Evolutionary conservation across 2,797 vertebrate genomes (phyloP).

Genomic region (Falco berigora): DNA sequence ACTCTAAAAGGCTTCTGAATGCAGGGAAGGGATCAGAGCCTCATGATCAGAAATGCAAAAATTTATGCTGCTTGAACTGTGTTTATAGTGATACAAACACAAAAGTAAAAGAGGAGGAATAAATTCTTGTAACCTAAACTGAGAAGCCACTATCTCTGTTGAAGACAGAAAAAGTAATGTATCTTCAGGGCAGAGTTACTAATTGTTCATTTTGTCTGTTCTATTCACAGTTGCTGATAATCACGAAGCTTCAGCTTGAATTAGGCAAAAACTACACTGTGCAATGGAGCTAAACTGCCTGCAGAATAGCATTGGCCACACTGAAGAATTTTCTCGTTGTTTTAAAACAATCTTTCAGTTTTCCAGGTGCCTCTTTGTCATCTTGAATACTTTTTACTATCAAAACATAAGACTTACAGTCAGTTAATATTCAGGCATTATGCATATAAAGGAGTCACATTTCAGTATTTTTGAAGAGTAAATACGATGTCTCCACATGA

Average conservation of each 20-base stretch:
- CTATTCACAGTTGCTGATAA: constrained; percentile 65
- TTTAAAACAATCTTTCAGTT: neutral
- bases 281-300: constrained; percentile 61
- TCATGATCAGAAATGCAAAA: neutral
- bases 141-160: neutral
- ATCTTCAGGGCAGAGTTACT: neutral
- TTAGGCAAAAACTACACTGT: constrained; percentile 79
- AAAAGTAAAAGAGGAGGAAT: neutral
- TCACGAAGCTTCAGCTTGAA: constrained; percentile 61
- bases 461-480: neutral
- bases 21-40: neutral
- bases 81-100: rapidly evolving
- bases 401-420: rapidly evolving
- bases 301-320: rapidly evolving
- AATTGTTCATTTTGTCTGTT: neutral
- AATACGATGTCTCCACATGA: neutral
- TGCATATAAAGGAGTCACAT: rapidly evolving
- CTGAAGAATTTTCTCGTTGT: rapidly evolving
- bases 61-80: neutral
- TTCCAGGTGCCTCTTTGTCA: neutral
- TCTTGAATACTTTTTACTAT: neutral
- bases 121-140: neutral
- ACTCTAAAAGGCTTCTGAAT: neutral
- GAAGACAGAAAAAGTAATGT: neutral
- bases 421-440: neutral